phyloP scores from a whole-genome alignment of 2,113 vertebrate genomes.

The Craseonycteris thonglongyai region DNA sequence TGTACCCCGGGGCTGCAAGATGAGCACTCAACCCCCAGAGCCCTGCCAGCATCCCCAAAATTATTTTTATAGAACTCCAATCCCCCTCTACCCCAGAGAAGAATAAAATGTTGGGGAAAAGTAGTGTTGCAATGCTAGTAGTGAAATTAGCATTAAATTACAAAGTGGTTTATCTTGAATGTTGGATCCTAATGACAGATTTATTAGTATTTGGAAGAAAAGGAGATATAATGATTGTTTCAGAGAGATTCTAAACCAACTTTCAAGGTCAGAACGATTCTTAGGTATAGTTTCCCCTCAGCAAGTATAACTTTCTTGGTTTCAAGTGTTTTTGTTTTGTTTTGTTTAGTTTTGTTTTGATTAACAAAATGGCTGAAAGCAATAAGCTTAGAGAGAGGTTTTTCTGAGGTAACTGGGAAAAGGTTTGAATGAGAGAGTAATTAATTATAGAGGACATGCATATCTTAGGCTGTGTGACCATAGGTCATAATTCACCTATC shows the following conservation, averaged over 20 bases:
- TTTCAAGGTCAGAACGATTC: background rate
- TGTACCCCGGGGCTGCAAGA: no score
- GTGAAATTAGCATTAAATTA: slow-evolving; percentile 25
- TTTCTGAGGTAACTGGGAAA: background rate
- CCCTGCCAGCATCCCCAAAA: no score
- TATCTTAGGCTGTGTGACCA: background rate
- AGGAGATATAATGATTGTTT: background rate
- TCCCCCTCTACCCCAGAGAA: background rate
- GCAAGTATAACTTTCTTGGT: background rate
- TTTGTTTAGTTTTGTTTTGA: background rate
- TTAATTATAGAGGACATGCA: background rate
- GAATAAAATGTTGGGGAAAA: background rate
- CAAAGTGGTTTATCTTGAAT: background rate
- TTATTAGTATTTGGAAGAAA: background rate
- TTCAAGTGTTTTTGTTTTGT: background rate
- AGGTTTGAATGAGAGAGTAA: background rate
- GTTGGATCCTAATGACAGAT: background rate
- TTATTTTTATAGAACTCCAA: background rate
- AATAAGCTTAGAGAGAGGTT: background rate
- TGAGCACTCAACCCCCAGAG: no score
- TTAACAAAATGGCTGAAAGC: slow-evolving; percentile 10
- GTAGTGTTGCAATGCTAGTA: background rate
- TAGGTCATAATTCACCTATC: background rate
- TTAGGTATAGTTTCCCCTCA: background rate
- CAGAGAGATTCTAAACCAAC: slow-evolving; percentile 2